A percentile compares a stretch with the other conserved stretches of the same genome.
phyloP scores from a whole-genome alignment of 2,888 invertebrate genomes.

The Drosophila infuscata region DNA sequence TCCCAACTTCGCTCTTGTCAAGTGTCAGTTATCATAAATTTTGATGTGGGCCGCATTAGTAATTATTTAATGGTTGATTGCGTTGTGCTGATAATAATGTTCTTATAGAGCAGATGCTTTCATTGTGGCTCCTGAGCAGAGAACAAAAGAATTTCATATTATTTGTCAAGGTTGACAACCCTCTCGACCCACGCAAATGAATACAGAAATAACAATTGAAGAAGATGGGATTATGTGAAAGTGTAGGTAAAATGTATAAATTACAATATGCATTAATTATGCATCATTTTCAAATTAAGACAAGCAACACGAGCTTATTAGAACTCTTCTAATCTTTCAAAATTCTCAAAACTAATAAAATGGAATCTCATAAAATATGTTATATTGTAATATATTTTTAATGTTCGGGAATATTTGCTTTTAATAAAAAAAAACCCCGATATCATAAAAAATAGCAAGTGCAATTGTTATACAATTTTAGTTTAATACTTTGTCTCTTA shows the following conservation, averaged over 20 bases:
- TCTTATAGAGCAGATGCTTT: conserved; percentile 14
- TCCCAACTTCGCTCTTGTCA: conserved; percentile 27
- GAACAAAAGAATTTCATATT: neutral
- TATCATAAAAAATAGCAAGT: neutral
- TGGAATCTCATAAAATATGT: neutral
- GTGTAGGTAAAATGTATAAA: neutral
- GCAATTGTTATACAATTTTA: neutral
- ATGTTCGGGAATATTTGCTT: too few species aligned
- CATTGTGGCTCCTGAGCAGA: neutral
- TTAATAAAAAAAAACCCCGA: too few species aligned
- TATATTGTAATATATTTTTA: too few species aligned
- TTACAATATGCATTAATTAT: neutral
- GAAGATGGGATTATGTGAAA: neutral
- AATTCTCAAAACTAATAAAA: neutral
- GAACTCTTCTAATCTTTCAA: neutral
- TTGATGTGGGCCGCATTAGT: conserved; percentile 49
- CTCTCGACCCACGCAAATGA: neutral
- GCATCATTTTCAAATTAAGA: neutral
- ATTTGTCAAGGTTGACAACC: conserved; percentile 11
- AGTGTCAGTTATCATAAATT: conserved; percentile 47
- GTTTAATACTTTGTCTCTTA: neutral
- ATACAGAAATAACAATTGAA: neutral
- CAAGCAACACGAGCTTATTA: neutral
- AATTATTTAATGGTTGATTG: conserved; percentile 68
- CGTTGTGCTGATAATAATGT: conserved; percentile 12